phyloP scores from a whole-genome alignment of 2,113 vertebrate species.

The Perca flavescens region DNA sequence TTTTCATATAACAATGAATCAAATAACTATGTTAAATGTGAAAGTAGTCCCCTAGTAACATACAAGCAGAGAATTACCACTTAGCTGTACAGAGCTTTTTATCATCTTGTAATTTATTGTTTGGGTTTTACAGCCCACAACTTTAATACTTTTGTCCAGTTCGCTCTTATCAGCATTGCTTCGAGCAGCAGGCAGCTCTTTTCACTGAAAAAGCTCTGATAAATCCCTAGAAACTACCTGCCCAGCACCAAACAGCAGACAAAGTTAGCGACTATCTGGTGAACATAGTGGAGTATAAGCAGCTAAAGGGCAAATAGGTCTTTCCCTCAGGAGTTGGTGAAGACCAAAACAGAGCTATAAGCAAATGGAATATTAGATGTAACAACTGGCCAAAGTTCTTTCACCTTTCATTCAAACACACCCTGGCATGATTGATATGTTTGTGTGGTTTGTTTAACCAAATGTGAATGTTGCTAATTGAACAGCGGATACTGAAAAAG shows the following conservation, averaged over 20 bases:
- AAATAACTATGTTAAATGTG: background rate
- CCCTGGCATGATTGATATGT: background rate
- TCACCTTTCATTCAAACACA: background rate
- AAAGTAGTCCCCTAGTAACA: background rate
- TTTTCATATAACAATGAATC: background rate
- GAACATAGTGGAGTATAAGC: background rate
- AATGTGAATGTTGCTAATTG: background rate
- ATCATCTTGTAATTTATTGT: background rate
- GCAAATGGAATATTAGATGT: background rate
- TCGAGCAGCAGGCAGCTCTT: background rate
- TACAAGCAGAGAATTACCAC: background rate
- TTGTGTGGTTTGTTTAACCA: background rate
- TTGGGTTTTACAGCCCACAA: background rate
- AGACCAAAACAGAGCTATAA: background rate
- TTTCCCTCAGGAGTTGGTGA: background rate
- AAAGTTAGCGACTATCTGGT: background rate
- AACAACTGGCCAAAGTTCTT: background rate
- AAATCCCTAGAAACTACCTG: background rate
- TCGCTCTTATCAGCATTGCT: background rate
- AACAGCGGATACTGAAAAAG: conserved; percentile 13
- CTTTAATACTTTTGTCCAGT: background rate
- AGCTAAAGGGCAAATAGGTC: background rate
- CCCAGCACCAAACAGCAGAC: background rate
- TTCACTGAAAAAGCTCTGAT: background rate
- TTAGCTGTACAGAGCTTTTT: background rate